Conservation (phyloP, 2,888 invertebrate species). For the Hypomecis atomaria region DNA sequence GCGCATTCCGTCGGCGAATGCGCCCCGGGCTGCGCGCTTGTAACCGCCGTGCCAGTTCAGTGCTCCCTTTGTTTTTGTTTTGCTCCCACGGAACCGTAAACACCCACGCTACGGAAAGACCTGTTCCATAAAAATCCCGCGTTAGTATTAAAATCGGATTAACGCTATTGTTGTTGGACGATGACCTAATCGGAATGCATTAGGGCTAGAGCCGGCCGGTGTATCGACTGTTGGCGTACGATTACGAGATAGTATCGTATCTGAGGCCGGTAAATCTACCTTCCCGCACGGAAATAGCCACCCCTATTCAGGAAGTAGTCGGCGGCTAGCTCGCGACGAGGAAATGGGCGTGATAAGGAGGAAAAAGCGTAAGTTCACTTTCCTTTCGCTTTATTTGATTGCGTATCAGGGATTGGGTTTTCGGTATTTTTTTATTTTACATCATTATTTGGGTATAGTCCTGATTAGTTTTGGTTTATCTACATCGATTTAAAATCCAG, state of each 20-base stretch:
- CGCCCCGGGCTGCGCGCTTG: conserved; percentile 76
- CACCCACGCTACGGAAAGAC: conserved; percentile 33
- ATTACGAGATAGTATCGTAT: conserved; percentile 59
- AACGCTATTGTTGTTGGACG: conserved; percentile 57
- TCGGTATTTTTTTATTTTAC: background rate
- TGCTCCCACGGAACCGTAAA: conserved; percentile 37
- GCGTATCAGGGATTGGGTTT: conserved; percentile 12
- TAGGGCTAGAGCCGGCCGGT: conserved; percentile 64
- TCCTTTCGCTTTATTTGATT: conserved; percentile 51
- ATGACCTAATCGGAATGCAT: conserved; percentile 75
- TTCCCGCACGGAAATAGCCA: conserved; percentile 54
- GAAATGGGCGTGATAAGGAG: conserved; percentile 80
- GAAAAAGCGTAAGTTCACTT: conserved; percentile 80
- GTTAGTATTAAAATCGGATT: conserved; percentile 31
- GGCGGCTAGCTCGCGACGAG: conserved; percentile 57
- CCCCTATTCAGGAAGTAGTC: conserved; percentile 61
- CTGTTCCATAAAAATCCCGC: conserved; percentile 22
- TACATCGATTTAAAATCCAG: no score
- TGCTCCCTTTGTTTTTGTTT: conserved; percentile 60
- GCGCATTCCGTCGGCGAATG: conserved; percentile 78
- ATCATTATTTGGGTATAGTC: no score
- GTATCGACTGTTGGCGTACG: conserved; percentile 67
- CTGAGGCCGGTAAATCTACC: conserved; percentile 56
- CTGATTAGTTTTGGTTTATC: no score
- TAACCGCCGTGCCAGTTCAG: conserved; percentile 49